These are phyloP conservation scores for Gobio gobio DNA, from an alignment of 2,113 vertebrate species.

Conservation along the genomic window DNA sequence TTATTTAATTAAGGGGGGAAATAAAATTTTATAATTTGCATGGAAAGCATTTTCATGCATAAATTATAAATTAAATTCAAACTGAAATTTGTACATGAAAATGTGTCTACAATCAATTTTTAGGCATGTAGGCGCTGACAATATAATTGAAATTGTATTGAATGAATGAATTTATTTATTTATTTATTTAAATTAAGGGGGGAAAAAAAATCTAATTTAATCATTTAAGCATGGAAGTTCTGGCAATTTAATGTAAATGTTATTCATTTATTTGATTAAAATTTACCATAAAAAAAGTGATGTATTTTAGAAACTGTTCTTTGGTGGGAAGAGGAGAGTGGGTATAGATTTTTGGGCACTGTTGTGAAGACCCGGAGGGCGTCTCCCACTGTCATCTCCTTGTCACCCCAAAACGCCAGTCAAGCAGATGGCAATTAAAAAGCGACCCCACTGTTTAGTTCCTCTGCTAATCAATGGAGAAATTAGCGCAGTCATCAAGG, in stretches of 20 bases:
- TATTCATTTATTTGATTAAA: neutral
- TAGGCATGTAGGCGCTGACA: too few relatives aligned
- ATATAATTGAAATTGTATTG: too few relatives aligned
- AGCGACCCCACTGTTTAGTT: conserved; percentile 35
- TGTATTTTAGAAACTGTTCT: neutral
- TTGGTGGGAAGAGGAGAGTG: neutral
- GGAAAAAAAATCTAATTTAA: neutral
- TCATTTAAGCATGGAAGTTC: neutral
- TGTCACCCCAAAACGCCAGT: conserved; percentile 15
- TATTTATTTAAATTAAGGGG: neutral
- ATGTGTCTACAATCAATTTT: too few relatives aligned
- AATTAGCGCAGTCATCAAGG: conserved; percentile 46
- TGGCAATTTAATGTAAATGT: neutral
- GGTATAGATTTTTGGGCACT: conserved; percentile 4
- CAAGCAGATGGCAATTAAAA: conserved; percentile 46
- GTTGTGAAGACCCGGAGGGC: neutral
- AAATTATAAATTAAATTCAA: too few relatives aligned
- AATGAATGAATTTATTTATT: too few relatives aligned
- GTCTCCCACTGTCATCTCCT: conserved; percentile 20
- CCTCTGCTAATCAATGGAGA: conserved; percentile 26
- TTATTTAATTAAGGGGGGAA: too few relatives aligned
- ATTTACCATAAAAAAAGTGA: neutral
- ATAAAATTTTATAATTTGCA: too few relatives aligned
- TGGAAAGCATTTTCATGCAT: too few relatives aligned
- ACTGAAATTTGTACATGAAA: too few relatives aligned